Conservation (phyloP, 1,140 invertebrate species). For the Paraescarpia echinospica region DNA sequence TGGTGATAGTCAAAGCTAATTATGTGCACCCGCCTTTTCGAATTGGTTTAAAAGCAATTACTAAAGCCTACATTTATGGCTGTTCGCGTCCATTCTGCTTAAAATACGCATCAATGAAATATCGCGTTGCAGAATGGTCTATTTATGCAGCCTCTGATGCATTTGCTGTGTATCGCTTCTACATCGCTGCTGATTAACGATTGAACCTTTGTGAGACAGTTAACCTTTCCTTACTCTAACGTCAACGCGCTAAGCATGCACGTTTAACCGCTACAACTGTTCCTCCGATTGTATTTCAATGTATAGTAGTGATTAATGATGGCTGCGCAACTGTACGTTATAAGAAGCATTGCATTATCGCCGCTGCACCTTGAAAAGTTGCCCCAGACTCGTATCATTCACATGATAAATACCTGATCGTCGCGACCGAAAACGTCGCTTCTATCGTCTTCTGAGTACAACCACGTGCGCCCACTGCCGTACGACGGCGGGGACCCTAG, state of each 20-base stretch:
- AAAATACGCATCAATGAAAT: neutral
- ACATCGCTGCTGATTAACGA: no score
- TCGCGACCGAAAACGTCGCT: neutral
- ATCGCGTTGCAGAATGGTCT: neutral
- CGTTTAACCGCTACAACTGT: neutral
- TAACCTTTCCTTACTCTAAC: neutral
- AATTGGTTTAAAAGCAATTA: neutral
- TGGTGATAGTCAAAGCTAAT: neutral
- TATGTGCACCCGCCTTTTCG: neutral
- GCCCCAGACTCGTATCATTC: slow-evolving; percentile 1
- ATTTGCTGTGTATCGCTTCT: neutral
- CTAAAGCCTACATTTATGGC: neutral
- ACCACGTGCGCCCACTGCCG: neutral
- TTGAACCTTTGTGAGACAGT: neutral
- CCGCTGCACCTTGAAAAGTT: neutral
- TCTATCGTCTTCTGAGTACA: neutral
- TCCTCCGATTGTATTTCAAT: neutral
- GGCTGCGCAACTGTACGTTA: neutral
- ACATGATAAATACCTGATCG: slow-evolving; percentile 1
- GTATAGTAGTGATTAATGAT: neutral
- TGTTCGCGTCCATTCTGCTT: neutral
- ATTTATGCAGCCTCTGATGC: neutral
- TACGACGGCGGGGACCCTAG: neutral
- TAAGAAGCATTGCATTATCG: neutral
- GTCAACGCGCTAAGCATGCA: neutral